Evolutionary conservation across 2,113 vertebrate genomes (phyloP).

Genomic region (Polyodon spathula): DNA sequence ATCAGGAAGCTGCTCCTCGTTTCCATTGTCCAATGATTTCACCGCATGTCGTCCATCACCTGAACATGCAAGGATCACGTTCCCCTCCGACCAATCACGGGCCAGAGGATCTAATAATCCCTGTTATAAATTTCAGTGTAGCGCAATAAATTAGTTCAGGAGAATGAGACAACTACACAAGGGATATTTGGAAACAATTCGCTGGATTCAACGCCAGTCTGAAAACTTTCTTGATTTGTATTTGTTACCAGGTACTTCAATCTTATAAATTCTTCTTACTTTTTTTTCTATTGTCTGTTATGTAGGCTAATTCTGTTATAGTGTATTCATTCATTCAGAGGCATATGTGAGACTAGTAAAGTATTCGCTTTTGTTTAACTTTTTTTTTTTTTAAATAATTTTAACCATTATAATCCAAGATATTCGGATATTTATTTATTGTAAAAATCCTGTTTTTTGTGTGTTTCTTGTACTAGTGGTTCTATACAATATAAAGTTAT

Average conservation of each 20-base stretch:
- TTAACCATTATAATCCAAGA: too few relatives aligned
- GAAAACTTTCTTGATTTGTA: conserved; percentile 3
- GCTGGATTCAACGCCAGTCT: conserved; percentile 20
- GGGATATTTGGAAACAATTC: background rate
- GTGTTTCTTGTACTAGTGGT: too few relatives aligned
- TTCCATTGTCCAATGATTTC: conserved; percentile 18
- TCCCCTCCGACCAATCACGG: conserved; percentile 30
- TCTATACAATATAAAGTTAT: too few relatives aligned
- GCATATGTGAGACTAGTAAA: too few relatives aligned
- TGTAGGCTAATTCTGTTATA: too few relatives aligned
- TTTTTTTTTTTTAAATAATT: too few relatives aligned
- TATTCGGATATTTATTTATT: too few relatives aligned
- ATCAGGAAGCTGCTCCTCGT: background rate
- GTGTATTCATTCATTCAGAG: too few relatives aligned
- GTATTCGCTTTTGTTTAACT: too few relatives aligned
- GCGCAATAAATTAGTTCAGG: background rate
- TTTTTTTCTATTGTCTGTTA: too few relatives aligned
- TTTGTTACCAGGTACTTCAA: conserved; percentile 9
- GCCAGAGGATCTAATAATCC: conserved; percentile 7
- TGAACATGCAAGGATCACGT: conserved; percentile 21
- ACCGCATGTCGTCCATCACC: conserved; percentile 16
- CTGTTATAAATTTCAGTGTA: conserved; percentile 21
- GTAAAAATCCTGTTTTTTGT: too few relatives aligned
- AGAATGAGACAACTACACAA: conserved; percentile 24
- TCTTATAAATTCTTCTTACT: background rate